These are phyloP conservation scores for Jacana jacana DNA, from an alignment of 2,113 vertebrate genomes.

Conservation along the genomic window DNA sequence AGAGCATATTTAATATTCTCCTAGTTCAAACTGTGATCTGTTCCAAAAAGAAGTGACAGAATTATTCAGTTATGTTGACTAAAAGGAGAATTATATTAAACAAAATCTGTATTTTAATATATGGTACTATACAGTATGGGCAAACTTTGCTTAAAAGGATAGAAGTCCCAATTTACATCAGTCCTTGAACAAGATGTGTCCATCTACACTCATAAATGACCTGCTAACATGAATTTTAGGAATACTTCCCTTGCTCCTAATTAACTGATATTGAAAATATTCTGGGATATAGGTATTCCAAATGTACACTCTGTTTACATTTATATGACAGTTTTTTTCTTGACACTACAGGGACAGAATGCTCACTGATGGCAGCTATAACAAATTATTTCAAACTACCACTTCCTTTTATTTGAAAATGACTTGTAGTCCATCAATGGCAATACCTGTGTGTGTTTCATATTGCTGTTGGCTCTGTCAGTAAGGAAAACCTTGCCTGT, in stretches of 20 bases:
- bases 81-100: background rate
- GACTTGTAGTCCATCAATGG: background rate
- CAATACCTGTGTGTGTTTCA: background rate
- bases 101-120: background rate
- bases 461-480: background rate
- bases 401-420: background rate
- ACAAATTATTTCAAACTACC: background rate
- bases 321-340: background rate
- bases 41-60: background rate
- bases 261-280: background rate
- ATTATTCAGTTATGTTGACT: background rate
- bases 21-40: background rate
- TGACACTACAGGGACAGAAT: background rate
- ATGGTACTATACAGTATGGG: too few species aligned
- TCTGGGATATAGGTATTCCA: background rate
- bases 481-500: background rate
- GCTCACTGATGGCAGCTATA: background rate
- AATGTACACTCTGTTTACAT: rapidly evolving
- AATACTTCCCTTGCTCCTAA: background rate
- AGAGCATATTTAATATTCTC: background rate
- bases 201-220: background rate
- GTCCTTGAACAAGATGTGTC: background rate
- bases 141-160: background rate
- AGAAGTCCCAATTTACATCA: background rate
- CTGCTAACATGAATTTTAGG: background rate